A percentile compares a stretch with the other conserved stretches of the same genome.
These are phyloP conservation scores for Pseudochromis fuscus DNA, from an alignment of 2,797 vertebrate genomes.

Conservation along the genomic window DNA sequence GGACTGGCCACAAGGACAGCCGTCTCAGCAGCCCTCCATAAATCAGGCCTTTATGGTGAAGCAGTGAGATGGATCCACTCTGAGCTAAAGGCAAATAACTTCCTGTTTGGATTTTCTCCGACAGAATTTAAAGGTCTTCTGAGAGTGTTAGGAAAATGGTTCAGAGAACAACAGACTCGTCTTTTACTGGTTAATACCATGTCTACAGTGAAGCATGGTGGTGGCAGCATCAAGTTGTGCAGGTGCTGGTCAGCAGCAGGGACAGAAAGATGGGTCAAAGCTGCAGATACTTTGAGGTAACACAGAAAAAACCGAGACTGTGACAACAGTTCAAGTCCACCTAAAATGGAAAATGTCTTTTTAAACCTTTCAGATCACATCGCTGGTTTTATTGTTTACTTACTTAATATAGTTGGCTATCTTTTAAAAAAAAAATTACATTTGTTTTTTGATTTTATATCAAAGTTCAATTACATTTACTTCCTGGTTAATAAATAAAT, in stretches of 20 bases:
- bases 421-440: too few species aligned
- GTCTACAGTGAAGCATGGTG: neutral
- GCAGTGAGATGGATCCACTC: neutral
- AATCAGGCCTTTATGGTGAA: neutral
- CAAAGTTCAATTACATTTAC: too few species aligned
- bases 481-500: too few species aligned
- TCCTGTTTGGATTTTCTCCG: neutral
- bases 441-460: too few species aligned
- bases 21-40: neutral
- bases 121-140: neutral
- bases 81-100: neutral
- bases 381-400: too few species aligned
- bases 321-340: neutral
- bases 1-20: neutral
- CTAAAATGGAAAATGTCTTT: too few species aligned
- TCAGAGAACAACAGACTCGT: neutral
- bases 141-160: neutral
- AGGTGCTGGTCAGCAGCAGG: neutral
- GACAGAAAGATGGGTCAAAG: neutral
- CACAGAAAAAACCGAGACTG: neutral
- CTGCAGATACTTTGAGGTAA: neutral
- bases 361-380: too few species aligned
- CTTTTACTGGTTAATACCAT: neutral
- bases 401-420: too few species aligned
- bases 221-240: neutral